Base-by-base conservation (phyloP, 2,113 vertebrate species). In the Turdus rufiventris region DNA sequence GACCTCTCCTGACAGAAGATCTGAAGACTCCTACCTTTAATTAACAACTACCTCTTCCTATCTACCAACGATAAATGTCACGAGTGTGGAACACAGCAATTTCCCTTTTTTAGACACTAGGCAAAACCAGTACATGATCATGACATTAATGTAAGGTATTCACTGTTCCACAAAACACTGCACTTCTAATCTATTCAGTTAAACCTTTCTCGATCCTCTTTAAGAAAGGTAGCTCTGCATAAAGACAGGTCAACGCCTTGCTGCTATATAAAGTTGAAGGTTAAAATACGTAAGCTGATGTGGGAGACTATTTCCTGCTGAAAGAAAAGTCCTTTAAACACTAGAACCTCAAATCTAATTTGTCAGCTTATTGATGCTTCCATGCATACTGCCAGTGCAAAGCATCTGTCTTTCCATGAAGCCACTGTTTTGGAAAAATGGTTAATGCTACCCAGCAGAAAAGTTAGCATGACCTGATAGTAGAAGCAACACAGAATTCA, bases 221-320 rank as follows among this genome's bases (percentile, higher is more conserved):
- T 96, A 77, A 75, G 65, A 70, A 89, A 93, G n/a, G 72, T 82
- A 40, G 36, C 79, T 79, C 66, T 91, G 34, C 71, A 77, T 16
- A 81, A 86, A 85, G 51, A 67, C 70, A 77, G 76, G 61, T 93
- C 78, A 95, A 71, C 79, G 75, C 93, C 86, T 70, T 3, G 2
- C 62, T 94, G 83, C 91, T 96, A 96, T 95, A 94, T 84, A 94
- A 96, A 96, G 92, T 90, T 96, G 67, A 95, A 95, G 93, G 89
- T 93, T 95, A 95, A 70, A 96, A 96, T 91, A 81, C 20, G 0
- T 91, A 95, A 96, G 80, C 96, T 92, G 72, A 86, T 86, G 74
- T 86, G 56, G 84, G 63, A 96, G 87, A 95, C 91, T 93, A 96
- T 17, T 97, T 96, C 90, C 91, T 93, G 91, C 90, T 86, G 56